Evolutionary conservation across 1,140 invertebrate species (phyloP), one percentile per base, ranked within the genome.

Genomic region (Anthonomus grandis): DNA sequence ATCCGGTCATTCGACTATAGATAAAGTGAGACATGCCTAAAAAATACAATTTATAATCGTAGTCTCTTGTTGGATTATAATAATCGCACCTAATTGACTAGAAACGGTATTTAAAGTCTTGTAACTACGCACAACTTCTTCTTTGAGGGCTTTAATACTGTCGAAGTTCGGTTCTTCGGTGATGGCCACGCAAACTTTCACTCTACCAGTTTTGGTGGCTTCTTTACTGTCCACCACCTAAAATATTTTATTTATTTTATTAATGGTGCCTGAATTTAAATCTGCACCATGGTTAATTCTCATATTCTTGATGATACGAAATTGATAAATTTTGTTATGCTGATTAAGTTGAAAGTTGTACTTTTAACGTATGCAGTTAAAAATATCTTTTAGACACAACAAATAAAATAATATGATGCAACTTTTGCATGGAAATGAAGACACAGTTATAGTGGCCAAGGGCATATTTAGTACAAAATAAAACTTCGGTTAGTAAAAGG

Each of bases 1-100:
- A 83, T 1, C 93, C 92, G 0, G 93, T 96, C 12, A 97, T 82
- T 18, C 90, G 81, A 0, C 90, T 87, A 41, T 97, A 68, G 42
- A 94, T 74, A 57, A 85, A 80, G 0, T 78, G 69, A 39, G 79
- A 83, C 53, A 96, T 83, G 37, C 81, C 81, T 44, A 86, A 68
- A 59, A 75, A 47, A 44, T 23, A 23, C 25, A 17, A 13, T 9
- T 17, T 71, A 53, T 80, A 77, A 1, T 12, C 10, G 1, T 1
- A 34, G 18, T 34, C 13, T 1, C 15, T 2, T 2, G 8, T 2
- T 83, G 80, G 13, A 3, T 56, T 10, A 41, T 10, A 9, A n/a
- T 13, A 17, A 13, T 41, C 9, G 63, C 57, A 63, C 78, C 76
- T 75, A 59, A 63, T 56, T 66, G 24, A 44, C 48, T 58, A 4